Percentiles rank a stretch among this genome's conserved stretches.
These are phyloP conservation scores for Papilio polytes DNA, from an alignment of 1,140 invertebrate genomes.

Conservation along the genomic window DNA sequence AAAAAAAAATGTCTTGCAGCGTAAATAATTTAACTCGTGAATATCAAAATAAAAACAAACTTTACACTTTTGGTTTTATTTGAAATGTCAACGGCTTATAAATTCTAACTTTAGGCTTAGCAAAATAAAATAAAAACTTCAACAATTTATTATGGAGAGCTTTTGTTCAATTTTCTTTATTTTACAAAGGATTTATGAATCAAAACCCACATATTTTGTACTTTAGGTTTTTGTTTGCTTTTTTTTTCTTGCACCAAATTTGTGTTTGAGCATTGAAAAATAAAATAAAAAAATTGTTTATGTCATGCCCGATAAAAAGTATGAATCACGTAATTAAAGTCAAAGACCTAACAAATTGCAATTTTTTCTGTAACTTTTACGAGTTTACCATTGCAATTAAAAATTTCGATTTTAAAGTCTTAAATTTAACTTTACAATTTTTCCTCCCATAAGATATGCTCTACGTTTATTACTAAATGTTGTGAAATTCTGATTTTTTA, in stretches of 20 bases:
- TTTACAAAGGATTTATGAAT: slow-evolving; percentile 2
- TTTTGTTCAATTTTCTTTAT: neutral
- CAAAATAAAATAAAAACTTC: neutral
- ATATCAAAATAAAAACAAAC: neutral
- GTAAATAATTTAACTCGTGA: neutral
- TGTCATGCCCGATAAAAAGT: no score
- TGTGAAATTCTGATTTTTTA: neutral
- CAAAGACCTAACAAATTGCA: no score
- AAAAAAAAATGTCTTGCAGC: neutral
- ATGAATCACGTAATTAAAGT: no score
- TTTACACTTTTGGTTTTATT: neutral
- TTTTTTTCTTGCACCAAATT: neutral
- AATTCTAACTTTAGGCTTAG: neutral
- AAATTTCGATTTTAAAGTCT: neutral
- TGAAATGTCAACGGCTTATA: neutral
- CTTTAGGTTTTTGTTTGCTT: neutral
- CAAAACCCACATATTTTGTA: neutral
- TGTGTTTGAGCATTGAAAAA: no score
- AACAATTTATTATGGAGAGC: neutral
- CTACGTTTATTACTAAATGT: neutral
- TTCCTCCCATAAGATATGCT: no score
- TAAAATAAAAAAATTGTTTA: no score
- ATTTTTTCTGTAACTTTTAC: neutral
- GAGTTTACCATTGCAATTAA: neutral
- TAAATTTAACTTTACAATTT: no score